A percentile compares a stretch with the other conserved stretches of the same genome.
Conservation (phyloP, 2,797 vertebrate species). For the Etheostoma nigrum region DNA sequence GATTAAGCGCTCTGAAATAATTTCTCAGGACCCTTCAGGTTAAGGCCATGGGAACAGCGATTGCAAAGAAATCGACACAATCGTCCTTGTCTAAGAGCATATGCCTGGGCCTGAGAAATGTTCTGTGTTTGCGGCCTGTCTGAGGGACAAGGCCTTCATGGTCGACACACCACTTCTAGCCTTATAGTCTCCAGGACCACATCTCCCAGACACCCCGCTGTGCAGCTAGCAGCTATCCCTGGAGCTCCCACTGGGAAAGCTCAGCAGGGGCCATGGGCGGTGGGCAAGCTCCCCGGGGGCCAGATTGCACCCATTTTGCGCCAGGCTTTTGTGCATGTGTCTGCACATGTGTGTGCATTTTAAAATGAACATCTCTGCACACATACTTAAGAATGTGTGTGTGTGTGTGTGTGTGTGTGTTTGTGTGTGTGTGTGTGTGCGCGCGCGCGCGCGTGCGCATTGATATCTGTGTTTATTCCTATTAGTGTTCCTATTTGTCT, state of each 20-base stretch:
- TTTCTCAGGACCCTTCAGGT: slow-evolving; percentile 80
- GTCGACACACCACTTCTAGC: slow-evolving; percentile 69
- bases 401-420: slow-evolving; percentile 38
- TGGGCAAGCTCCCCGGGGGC: slow-evolving; percentile 61
- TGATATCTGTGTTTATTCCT: slow-evolving; percentile 11
- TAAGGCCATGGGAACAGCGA: slow-evolving; percentile 79
- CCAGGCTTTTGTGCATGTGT: slow-evolving; percentile 67
- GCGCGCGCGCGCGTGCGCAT: background rate
- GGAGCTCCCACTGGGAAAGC: slow-evolving; percentile 78
- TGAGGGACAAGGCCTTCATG: slow-evolving; percentile 74
- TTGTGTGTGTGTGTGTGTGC: slow-evolving; percentile 21
- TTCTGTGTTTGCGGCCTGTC: slow-evolving; percentile 58
- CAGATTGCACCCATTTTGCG: slow-evolving; percentile 63
- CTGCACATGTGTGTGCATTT: slow-evolving; percentile 22
- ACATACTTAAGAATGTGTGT: slow-evolving; percentile 26
- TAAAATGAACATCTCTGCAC: slow-evolving; percentile 37
- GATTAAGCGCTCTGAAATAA: slow-evolving; percentile 66
- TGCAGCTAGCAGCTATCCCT: slow-evolving; percentile 56
- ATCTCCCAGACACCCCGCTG: slow-evolving; percentile 79
- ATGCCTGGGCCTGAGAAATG: slow-evolving; percentile 59
- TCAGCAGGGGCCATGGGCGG: slow-evolving; percentile 71
- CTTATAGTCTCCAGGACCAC: slow-evolving; percentile 69
- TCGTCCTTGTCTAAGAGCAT: slow-evolving; percentile 73
- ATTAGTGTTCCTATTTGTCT: slow-evolving; percentile 14
- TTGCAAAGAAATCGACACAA: slow-evolving; percentile 69